Evolutionary conservation across 2,888 invertebrate genomes (phyloP).

Genomic region (Drosophila mimetica): DNA sequence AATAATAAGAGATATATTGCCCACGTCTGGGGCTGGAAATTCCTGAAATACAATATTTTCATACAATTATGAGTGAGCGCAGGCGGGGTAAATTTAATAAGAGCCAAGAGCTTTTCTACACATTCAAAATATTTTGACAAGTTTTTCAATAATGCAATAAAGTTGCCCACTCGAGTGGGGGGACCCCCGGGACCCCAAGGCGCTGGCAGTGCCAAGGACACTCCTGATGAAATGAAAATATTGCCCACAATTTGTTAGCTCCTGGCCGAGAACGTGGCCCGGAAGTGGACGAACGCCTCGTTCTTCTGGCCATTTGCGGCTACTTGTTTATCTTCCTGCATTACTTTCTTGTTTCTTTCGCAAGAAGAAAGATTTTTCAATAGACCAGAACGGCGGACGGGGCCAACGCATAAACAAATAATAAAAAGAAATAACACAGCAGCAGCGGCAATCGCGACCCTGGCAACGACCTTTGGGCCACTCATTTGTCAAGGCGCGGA

Average conservation of each 20-base stretch:
- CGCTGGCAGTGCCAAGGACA: conserved; percentile 52
- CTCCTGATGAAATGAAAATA: conserved; percentile 79
- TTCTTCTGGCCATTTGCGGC: conserved; percentile 67
- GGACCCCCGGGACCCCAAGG: conserved; percentile 45
- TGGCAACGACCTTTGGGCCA: conserved; percentile 76
- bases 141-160: conserved; percentile 81
- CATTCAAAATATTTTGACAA: conserved; percentile 80
- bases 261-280: conserved; percentile 54
- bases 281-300: conserved; percentile 4
- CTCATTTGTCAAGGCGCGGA: conserved; percentile 73
- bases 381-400: conserved; percentile 65
- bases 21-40: conserved; percentile 10
- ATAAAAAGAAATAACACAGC: conserved; percentile 68
- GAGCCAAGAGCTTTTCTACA: conserved; percentile 69
- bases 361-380: conserved; percentile 58
- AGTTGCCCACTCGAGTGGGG: conserved; percentile 56
- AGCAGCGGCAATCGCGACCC: conserved; percentile 63
- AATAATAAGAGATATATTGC: conserved; percentile 16
- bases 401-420: conserved; percentile 76
- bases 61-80: conserved; percentile 39
- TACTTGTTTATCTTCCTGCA: conserved; percentile 70
- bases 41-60: conserved; percentile 53
- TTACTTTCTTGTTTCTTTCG: conserved; percentile 32
- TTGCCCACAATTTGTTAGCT: conserved; percentile 78
- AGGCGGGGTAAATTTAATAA: conserved; percentile 62